Evolutionary conservation across 37 sponge, comb jelly and placozoan species (phyloP).

Genomic region (Crambe crambe): DNA sequence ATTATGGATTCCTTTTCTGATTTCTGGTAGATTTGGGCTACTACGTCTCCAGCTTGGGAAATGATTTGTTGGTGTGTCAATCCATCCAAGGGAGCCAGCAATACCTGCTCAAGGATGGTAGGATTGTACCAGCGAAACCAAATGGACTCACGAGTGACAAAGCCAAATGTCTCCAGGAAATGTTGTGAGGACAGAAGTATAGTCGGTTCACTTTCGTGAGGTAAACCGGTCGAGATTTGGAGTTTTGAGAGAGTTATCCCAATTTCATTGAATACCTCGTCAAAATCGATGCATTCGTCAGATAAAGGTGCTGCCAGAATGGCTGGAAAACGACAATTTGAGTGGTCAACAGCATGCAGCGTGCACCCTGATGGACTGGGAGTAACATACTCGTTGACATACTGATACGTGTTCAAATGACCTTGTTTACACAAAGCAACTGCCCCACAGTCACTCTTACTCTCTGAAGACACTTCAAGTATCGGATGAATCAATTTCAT

Average conservation of each 20-base stretch:
- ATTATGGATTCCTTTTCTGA: slow-evolving; percentile 2
- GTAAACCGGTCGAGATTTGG: not conserved
- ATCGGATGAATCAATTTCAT: slow-evolving; percentile 11
- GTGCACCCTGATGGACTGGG: slow-evolving; percentile 3
- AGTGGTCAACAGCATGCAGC: slow-evolving; percentile 6
- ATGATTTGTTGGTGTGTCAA: not conserved
- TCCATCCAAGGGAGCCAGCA: slow-evolving; percentile 4
- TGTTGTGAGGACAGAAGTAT: slow-evolving; percentile 25
- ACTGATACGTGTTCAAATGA: slow-evolving; percentile 22
- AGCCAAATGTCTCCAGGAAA: slow-evolving; percentile 36
- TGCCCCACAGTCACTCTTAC: not conserved
- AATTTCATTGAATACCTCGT: not conserved
- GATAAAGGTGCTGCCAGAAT: not conserved
- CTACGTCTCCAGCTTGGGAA: not conserved
- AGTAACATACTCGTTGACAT: slow-evolving; percentile 27
- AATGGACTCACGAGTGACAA: slow-evolving; percentile 44
- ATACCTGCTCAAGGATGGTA: slow-evolving; percentile 32
- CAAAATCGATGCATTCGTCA: not conserved
- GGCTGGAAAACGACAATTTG: slow-evolving; percentile 9
- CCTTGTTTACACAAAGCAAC: slow-evolving; percentile 22
- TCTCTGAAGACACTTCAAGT: not conserved
- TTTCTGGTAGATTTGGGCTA: slow-evolving; percentile 24
- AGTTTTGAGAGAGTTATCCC: not conserved
- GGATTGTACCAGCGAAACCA: slow-evolving; percentile 47
- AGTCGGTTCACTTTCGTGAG: not conserved